phyloP scores from a whole-genome alignment of 2,888 invertebrate genomes.

The Drosophila neutralis region DNA sequence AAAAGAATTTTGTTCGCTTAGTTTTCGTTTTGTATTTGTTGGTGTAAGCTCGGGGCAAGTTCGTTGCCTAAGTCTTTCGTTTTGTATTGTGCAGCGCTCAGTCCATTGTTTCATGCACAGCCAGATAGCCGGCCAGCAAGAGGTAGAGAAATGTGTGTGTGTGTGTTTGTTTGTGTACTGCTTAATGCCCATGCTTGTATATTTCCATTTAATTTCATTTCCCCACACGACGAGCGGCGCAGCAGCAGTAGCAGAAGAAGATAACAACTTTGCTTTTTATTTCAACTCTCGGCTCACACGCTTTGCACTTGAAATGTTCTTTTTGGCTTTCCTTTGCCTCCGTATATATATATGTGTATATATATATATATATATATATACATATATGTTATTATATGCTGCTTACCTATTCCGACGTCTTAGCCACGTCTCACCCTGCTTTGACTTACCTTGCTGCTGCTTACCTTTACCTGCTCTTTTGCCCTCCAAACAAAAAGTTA shows the following conservation, averaged over 20 bases:
- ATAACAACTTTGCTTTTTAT: slow-evolving; percentile 60
- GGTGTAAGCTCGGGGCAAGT: slow-evolving; percentile 49
- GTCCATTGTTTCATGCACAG: slow-evolving; percentile 47
- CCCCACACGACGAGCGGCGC: slow-evolving; percentile 41
- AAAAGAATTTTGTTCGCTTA: slow-evolving; percentile 36
- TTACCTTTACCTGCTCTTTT: slow-evolving; percentile 32
- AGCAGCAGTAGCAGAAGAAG: neutral
- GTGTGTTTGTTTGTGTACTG: slow-evolving; percentile 28
- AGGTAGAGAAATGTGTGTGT: neutral
- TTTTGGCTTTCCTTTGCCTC: slow-evolving; percentile 49
- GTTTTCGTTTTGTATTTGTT: slow-evolving; percentile 18
- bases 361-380: neutral
- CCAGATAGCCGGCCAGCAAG: neutral
- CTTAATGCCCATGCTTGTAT: slow-evolving; percentile 56
- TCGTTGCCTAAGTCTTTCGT: slow-evolving; percentile 70
- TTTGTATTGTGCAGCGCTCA: slow-evolving; percentile 34
- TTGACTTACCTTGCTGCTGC: slow-evolving; percentile 8
- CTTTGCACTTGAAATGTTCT: slow-evolving; percentile 72
- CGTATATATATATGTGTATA: slow-evolving; percentile 11
- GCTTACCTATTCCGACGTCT: slow-evolving; percentile 37
- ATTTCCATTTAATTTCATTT: slow-evolving; percentile 64
- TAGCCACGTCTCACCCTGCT: slow-evolving; percentile 3
- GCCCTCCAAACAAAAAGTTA: slow-evolving; percentile 32
- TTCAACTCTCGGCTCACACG: slow-evolving; percentile 74
- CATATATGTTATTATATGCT: slow-evolving; percentile 14